A percentile compares a stretch with the other conserved stretches of the same genome.
Evolutionary conservation across 1,140 invertebrate genomes (phyloP).

Genomic region (Sinella curviseta): DNA sequence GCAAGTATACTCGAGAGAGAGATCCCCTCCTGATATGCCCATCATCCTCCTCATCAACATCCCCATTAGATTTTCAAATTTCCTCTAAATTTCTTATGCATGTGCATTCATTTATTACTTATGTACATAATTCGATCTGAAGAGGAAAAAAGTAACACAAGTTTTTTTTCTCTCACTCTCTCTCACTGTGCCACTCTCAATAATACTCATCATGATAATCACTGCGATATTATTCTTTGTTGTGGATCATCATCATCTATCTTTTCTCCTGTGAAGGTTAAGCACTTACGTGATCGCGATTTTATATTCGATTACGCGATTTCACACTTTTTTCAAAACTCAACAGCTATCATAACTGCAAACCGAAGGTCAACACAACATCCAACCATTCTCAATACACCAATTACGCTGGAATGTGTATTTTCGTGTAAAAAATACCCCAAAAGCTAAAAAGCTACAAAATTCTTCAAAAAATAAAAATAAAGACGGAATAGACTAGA

Average conservation of each 20-base stretch:
- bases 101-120: conserved; percentile 48
- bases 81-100: conserved; percentile 47
- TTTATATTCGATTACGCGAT: neutral
- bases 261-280: too few relatives aligned
- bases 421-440: too few relatives aligned
- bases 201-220: neutral
- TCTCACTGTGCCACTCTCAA: too few relatives aligned
- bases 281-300: neutral
- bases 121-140: conserved; percentile 45
- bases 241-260: neutral
- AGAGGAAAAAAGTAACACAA: conserved; percentile 1
- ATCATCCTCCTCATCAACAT: conserved; percentile 29
- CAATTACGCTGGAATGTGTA: too few relatives aligned
- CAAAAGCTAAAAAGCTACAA: too few relatives aligned
- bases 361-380: too few relatives aligned
- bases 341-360: too few relatives aligned
- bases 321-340: neutral
- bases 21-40: conserved; percentile 7
- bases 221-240: neutral
- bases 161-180: neutral
- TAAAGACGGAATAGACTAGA: too few relatives aligned
- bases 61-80: conserved; percentile 44
- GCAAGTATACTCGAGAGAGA: too few relatives aligned
- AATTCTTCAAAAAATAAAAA: too few relatives aligned
- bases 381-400: too few relatives aligned